Conservation (phyloP, 2,797 vertebrate genomes). For the Rhinophrynus dorsalis region DNA sequence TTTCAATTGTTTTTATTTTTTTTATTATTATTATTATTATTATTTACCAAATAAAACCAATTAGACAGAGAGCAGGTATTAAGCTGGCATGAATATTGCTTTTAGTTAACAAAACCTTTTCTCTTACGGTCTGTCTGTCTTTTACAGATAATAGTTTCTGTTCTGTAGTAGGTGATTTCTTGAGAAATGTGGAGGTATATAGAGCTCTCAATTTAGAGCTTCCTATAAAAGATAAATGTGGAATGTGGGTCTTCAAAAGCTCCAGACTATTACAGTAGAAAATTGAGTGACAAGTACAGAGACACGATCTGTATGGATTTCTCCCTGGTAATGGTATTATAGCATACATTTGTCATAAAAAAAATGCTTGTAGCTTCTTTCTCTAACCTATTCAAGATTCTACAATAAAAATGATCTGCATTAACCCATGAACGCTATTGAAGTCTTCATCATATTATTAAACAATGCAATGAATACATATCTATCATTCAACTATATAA, state of each 20-base stretch:
- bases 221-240: constrained; percentile 28
- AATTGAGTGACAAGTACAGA: constrained; percentile 31
- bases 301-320: background rate
- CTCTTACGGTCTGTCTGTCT: background rate
- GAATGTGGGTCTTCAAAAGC: constrained; percentile 41
- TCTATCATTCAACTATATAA: too few relatives aligned
- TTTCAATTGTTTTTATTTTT: too few relatives aligned
- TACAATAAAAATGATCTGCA: constrained; percentile 5
- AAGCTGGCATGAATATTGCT: background rate
- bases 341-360: background rate
- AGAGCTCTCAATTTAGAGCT: constrained; percentile 26
- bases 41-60: background rate
- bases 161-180: constrained; percentile 1
- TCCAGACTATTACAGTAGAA: constrained; percentile 19
- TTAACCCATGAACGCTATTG: too few relatives aligned
- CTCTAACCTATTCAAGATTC: background rate
- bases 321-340: constrained; percentile 26
- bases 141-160: constrained; percentile 17
- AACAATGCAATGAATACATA: too few relatives aligned
- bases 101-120: constrained; percentile 9
- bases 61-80: background rate
- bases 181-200: constrained; percentile 25
- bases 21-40: too few relatives aligned
- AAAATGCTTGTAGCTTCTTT: background rate
- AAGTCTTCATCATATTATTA: too few relatives aligned